Base-by-base conservation (phyloP, 2,113 vertebrate genomes). In the Halichoerus grypus region DNA sequence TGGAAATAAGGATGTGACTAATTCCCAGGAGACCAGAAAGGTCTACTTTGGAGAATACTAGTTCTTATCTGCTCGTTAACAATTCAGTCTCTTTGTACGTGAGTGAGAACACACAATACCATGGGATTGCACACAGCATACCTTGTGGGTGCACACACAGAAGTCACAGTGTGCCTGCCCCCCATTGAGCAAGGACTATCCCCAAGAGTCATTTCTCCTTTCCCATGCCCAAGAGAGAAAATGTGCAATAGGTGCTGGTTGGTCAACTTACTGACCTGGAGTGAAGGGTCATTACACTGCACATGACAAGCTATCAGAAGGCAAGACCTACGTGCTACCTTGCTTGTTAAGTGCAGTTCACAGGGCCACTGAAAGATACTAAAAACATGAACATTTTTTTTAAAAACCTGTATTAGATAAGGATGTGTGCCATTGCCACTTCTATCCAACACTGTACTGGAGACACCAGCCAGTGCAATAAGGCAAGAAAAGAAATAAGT, bases 311-410 rank as follows among this genome's bases (percentile, higher is more conserved):
- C 39, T 77, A 69, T 42, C 59, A 72, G 46, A 91, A 65, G 63
- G n/a, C 39, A 91, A 33, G 24, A 36, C 51, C 88, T 88, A 84
- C 15, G 33, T 53, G 67, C 88, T 89, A 92, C 39, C 59, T 82
- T 89, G 83, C 46, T 61, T 96, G 19, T 80, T 63, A 84, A 92
- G 65, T 88, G 82, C 82, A 88, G 33, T 46, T 95, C 55, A 95
- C 33, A 91, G 51, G 19, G 71, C 63, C 49, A 59, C 85, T 85
- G 85, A 95, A 80, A 95, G 85, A 74, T 22, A 74, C 71, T 61
- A 85, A 94, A 83, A 86, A 59, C 61, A 89, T 51, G 84, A 82
- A 77, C n/a, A 81, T 15, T 53, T 39, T 92, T 92, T 94, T 95
- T 12, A 5, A n/a, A 85, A 96, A 51, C 69, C 11, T 9, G 51